Conservation (phyloP, 2,888 invertebrate species). For the Pseudeuparius sepicola region DNA sequence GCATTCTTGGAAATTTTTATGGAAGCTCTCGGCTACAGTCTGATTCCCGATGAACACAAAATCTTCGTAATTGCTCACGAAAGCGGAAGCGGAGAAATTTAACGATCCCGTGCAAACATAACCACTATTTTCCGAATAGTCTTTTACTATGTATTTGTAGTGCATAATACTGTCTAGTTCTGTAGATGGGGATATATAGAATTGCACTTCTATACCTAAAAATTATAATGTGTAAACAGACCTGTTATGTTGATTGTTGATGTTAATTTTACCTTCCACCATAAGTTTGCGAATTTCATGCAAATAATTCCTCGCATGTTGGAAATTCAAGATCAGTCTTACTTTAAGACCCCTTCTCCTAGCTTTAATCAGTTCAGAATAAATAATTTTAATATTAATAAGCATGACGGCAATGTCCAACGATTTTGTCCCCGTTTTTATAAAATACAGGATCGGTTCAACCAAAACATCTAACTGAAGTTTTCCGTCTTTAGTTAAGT, state of each 20-base stretch:
- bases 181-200: conserved; percentile 25
- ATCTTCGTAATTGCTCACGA: conserved; percentile 33
- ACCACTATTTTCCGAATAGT: conserved; percentile 26
- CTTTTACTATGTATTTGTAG: conserved; percentile 35
- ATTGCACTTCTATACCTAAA: conserved; percentile 27
- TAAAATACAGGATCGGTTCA: conserved; percentile 31
- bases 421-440: conserved; percentile 27
- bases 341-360: conserved; percentile 29
- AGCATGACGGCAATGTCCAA: conserved; percentile 32
- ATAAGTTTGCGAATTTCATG: conserved; percentile 23
- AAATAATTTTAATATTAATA: conserved; percentile 24
- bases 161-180: conserved; percentile 32
- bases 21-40: conserved; percentile 25
- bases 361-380: conserved; percentile 26
- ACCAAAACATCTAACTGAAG: conserved; percentile 22
- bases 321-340: conserved; percentile 30
- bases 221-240: conserved; percentile 13
- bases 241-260: not conserved
- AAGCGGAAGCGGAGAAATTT: conserved; percentile 29
- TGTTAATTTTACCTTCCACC: conserved; percentile 21
- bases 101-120: conserved; percentile 32
- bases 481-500: conserved; percentile 18
- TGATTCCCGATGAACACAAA: conserved; percentile 29
- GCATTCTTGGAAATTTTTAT: conserved; percentile 29
- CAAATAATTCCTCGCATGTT: conserved; percentile 18